Base-by-base conservation (phyloP, 1,140 invertebrate species). In the Atopsyche davidsoni region DNA sequence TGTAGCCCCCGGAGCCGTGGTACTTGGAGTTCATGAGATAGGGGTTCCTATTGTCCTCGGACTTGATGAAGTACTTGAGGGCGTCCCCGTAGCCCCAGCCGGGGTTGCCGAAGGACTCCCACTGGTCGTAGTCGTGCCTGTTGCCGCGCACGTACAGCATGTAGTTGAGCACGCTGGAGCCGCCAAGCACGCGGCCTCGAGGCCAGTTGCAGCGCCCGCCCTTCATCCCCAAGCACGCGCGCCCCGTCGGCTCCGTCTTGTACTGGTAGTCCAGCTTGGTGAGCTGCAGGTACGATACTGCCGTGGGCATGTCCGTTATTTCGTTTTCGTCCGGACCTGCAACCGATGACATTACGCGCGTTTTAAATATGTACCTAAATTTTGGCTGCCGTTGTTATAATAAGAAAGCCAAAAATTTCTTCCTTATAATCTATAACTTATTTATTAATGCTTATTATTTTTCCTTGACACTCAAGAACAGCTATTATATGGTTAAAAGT, bases 91-190 rank as follows among this genome's bases (percentile, higher is more conserved):
- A 97, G 1, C 85, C 83, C 95, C 95, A 97, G 6, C 89, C 85
- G 1, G 80, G 72, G 62, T 95, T 92, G 0, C 93, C 94, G 18
- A 83, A 60, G 9, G 80, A 76, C 50, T 90, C 87, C 95, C 95
- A 98, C 21, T 83, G 72, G 62, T 97, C 89, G 62, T 92, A 98
- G 62, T 98, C 94, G 23, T 79, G 70, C 55, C 72, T 77, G 68
- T 84, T 79, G 36, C 86, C 94, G 53, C 93, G 72, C 0, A 94
- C 89, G 65, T 97, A 97, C 0, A 96, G 78, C 94, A 98, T 96
- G 59, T 95, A 96, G 64, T 98, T 97, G 0, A 97, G 72, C 0
- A 91, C 89, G 35, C 86, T 89, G 1, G 88, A 92, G 1, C 94
- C 94, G 1, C 93, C 94, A 0, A 92, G 69, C 0, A 90, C 86